Evolutionary conservation across 2,113 vertebrate genomes (phyloP), one percentile per base, ranked within the genome.

Genomic region (Condylura cristata): DNA sequence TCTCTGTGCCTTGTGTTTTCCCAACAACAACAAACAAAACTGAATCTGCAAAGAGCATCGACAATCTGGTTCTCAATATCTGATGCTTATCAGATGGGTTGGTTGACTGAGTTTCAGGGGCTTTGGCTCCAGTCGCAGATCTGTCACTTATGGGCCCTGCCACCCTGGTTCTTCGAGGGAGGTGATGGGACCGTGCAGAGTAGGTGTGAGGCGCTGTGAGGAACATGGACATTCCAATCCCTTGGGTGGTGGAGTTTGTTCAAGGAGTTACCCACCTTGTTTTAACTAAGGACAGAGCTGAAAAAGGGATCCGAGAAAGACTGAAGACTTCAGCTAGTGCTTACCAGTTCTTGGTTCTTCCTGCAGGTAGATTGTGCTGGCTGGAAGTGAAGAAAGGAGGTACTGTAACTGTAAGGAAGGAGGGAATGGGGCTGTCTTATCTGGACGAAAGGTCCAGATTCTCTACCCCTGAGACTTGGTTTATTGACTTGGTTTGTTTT

Each of bases 151-250:
- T n/a, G 51, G 16, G 8, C 4, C 4, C 6, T 80, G n/a, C 10
- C 32, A 30, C 39, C 41, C n/a, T 28, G 11, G 1, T 18, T 22
- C 30, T 41, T 65, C 2, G 0, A 37, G 81, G 84, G 32, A 56
- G 22, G 8, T 22, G 0, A 0, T 44, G 24, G 34, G 9, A 3
- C 37, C 24, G 44, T 0, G 4, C 4, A 72, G 14, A 71, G 30
- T 20, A 28, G 32, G 8, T 1, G 16, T 46, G 58, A 70, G 20
- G 37, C 8, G 7, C 14, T 63, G 22, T 18, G 39, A n/a, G 46
- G 46, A 84, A 30, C 28, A n/a, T 56, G 1, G 0, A 7, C 48
- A 22, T 20, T 17, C 22, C 10, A 46, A 13, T n/a, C 30, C 34
- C 37, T 66, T 3, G 1, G 39, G 5, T 20, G 71, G 28, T 72